These are phyloP conservation scores for Cheilosia pagana DNA, from an alignment of 2,888 invertebrate species.

Conservation along the genomic window DNA sequence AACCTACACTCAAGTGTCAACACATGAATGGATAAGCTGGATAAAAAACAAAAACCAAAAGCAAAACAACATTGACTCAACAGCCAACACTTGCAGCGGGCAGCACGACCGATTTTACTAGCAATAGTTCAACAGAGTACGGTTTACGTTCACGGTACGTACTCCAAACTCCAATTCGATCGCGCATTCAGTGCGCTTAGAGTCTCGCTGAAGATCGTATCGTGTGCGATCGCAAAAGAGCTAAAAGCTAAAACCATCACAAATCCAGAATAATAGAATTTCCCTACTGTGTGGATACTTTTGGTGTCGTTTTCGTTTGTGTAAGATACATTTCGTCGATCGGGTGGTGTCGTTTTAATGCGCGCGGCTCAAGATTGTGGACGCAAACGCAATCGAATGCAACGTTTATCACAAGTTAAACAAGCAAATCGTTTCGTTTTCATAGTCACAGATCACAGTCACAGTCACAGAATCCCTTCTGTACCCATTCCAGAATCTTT, in stretches of 20 bases:
- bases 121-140: constrained; percentile 31
- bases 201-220: constrained; percentile 69
- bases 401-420: constrained; percentile 58
- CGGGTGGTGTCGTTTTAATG: constrained; percentile 31
- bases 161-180: constrained; percentile 71
- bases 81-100: constrained; percentile 18
- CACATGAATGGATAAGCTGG: constrained; percentile 14
- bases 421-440: constrained; percentile 38
- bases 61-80: constrained; percentile 27
- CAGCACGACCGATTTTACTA: constrained; percentile 9
- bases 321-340: constrained; percentile 36
- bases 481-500: too few species aligned
- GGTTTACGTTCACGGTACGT: constrained; percentile 60
- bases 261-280: constrained; percentile 1
- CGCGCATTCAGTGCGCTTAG: constrained; percentile 71
- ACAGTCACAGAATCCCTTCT: too few species aligned
- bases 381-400: constrained; percentile 22
- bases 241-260: constrained; percentile 1
- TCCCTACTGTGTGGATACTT: constrained; percentile 26
- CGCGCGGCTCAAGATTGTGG: constrained; percentile 37
- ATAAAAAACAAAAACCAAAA: neutral
- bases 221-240: constrained; percentile 50
- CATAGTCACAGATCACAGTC: too few species aligned
- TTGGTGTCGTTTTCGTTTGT: constrained; percentile 12
- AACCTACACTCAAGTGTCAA: constrained; percentile 41